A percentile compares a stretch with the other conserved stretches of the same genome.
phyloP scores from a whole-genome alignment of 2,888 invertebrate genomes.

The Hypselothyrea guttata region DNA sequence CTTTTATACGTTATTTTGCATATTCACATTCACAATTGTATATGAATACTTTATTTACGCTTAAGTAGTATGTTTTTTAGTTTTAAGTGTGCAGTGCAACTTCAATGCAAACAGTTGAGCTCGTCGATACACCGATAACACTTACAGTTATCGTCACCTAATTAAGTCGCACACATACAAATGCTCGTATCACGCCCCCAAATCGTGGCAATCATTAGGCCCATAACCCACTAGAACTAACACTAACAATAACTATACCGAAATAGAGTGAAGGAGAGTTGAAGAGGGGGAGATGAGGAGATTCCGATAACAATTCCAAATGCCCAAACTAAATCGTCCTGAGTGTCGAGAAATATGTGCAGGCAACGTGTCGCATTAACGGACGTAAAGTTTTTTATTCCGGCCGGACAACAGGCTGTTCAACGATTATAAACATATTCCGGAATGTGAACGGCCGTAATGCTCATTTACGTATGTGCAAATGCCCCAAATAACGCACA shows the following conservation, averaged over 20 bases:
- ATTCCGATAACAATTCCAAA: slow-evolving; percentile 16
- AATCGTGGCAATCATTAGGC: slow-evolving; percentile 62
- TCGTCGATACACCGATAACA: slow-evolving; percentile 44
- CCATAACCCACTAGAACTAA: slow-evolving; percentile 39
- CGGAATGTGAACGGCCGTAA: slow-evolving; percentile 36
- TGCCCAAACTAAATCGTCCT: slow-evolving; percentile 25
- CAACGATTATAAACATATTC: slow-evolving; percentile 74
- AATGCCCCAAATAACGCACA: slow-evolving; percentile 61
- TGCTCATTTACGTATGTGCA: slow-evolving; percentile 73
- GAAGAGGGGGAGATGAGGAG: neutral
- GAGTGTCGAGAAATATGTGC: slow-evolving; percentile 61
- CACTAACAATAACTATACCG: slow-evolving; percentile 17
- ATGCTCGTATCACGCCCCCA: slow-evolving; percentile 26
- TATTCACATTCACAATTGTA: slow-evolving; percentile 23
- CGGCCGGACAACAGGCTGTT: slow-evolving; percentile 47
- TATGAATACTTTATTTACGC: neutral
- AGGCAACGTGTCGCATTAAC: slow-evolving; percentile 67
- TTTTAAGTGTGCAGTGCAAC: slow-evolving; percentile 44
- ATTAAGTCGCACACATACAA: slow-evolving; percentile 18
- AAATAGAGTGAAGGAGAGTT: too few species aligned
- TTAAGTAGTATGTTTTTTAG: neutral
- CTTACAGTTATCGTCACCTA: slow-evolving; percentile 17
- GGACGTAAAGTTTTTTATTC: slow-evolving; percentile 33
- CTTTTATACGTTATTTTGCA: slow-evolving; percentile 29
- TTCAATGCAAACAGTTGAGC: slow-evolving; percentile 37